Evolutionary conservation across 2,888 invertebrate species (phyloP).

Genomic region (Folsomia manolachei): DNA sequence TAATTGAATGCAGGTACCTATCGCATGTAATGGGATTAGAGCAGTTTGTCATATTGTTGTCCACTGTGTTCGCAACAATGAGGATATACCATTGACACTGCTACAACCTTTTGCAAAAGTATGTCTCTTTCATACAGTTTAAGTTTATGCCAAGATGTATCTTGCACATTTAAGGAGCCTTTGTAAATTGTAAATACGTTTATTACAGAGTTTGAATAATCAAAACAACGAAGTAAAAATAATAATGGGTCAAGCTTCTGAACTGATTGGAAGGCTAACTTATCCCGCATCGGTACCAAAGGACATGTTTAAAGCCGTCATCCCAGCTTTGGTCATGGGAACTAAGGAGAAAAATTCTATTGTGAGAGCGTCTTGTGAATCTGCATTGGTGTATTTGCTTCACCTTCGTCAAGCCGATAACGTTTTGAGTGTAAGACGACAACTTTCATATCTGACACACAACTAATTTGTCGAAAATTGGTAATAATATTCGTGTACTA

Average conservation of each 20-base stretch:
- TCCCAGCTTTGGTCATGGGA: slow-evolving; percentile 94
- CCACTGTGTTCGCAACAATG: too few relatives aligned
- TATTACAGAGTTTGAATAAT: slow-evolving; percentile 81
- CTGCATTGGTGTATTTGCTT: slow-evolving; percentile 81
- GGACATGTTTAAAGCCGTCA: slow-evolving; percentile 70
- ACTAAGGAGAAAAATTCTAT: slow-evolving; percentile 97
- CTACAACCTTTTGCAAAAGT: too few relatives aligned
- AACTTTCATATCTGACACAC: neutral
- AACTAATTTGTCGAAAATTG: too few relatives aligned
- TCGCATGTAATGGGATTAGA: too few relatives aligned
- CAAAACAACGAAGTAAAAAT: slow-evolving; percentile 91
- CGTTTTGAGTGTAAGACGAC: slow-evolving; percentile 64
- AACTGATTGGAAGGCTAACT: slow-evolving; percentile 65
- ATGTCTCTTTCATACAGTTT: too few relatives aligned
- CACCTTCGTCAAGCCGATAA: slow-evolving; percentile 71
- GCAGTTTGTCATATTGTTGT: too few relatives aligned
- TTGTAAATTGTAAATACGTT: too few relatives aligned
- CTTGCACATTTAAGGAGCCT: too few relatives aligned
- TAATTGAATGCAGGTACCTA: too few relatives aligned
- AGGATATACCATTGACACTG: too few relatives aligned
- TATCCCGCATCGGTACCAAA: slow-evolving; percentile 50
- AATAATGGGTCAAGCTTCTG: slow-evolving; percentile 75
- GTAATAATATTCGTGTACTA: too few relatives aligned
- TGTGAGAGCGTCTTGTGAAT: slow-evolving; percentile 90
- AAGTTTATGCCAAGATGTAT: too few relatives aligned